Evolutionary conservation across 2,113 vertebrate genomes (phyloP).

Genomic region (Peucedramus taeniatus): DNA sequence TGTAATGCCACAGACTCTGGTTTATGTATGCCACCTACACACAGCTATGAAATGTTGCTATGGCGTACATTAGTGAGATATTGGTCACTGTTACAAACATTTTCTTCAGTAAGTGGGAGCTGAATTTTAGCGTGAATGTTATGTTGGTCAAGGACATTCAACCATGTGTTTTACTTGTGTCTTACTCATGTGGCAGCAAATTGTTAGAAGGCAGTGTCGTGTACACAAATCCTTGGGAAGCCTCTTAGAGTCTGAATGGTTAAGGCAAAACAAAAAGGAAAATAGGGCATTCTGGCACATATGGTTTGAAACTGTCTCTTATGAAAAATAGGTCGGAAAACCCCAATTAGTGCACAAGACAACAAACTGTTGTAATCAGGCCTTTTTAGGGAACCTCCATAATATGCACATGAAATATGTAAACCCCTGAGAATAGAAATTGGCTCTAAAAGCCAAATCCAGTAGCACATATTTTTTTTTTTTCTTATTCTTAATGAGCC

Average conservation of each 20-base stretch:
- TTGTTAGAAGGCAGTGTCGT: not conserved
- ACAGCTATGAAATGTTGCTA: not conserved
- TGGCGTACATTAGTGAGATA: not conserved
- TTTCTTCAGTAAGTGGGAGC: not conserved
- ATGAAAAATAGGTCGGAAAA: not conserved
- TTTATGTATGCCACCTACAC: constrained; percentile 24
- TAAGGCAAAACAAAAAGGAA: not conserved
- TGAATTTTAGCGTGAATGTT: not conserved
- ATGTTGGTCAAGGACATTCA: not conserved
- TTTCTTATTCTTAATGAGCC: not conserved
- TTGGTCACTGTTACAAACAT: not conserved
- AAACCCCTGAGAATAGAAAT: not conserved
- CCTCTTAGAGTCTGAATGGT: not conserved
- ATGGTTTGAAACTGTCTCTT: not conserved
- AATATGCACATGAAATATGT: not conserved
- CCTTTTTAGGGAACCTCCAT: not conserved
- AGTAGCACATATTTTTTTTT: not conserved
- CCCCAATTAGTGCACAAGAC: not conserved
- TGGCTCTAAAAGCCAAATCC: not conserved
- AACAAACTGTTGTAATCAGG: not conserved
- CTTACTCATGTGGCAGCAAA: not conserved
- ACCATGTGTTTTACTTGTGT: not conserved
- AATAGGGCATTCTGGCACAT: not conserved
- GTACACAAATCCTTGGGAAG: not conserved
- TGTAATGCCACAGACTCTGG: not conserved